Evolutionary conservation across 2,797 vertebrate species (phyloP), one percentile per base, ranked within the genome.

Genomic region (Arnoldichthys spilopterus): DNA sequence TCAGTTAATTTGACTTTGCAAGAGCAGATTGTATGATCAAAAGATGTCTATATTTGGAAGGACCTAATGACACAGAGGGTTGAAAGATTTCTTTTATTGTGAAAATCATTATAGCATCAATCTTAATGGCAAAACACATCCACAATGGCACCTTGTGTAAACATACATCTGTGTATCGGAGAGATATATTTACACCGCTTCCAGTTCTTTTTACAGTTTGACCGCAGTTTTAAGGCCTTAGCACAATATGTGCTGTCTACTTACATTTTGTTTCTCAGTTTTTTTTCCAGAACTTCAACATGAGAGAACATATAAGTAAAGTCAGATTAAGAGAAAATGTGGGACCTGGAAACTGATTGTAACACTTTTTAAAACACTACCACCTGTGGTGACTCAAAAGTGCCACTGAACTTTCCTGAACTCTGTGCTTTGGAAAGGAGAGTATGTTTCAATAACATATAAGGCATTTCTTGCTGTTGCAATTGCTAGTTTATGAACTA

Each of bases 251-350:
- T 74, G 30, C 30, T 49, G 12, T 34, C 9, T 32, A 72, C 51
- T 56, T 26, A 43, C 37, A 67, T 24, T 24, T 18, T 26, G 12
- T 24, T 67, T n/a, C 6, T 56, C 49, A 54, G 1, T 54, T 20
- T 34, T 34, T n/a, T 37, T 5, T 34, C 11, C 20, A 54, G 30
- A 54, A 20, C 24, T 11, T 51, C 13, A 69, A 30, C 20, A 54
- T 32, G 24, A 54, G 24, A 78, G 34, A 73, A 58, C n/a, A 47
- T 58, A 11, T n/a, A 61, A 74, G 72, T 59, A 43, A 72, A 64
- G 47, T 54, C 58, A 71, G 67, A 71, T 18, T 62, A 12, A 16
- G 16, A 61, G 54, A 70, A 58, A 66, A 79, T 67, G 43, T 45
- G 18, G n/a, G 34, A 34, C 5, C 5, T 47, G 62, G 28, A 7